phyloP scores from a whole-genome alignment of 2,113 vertebrate species.

The Notarius quadriscutis region DNA sequence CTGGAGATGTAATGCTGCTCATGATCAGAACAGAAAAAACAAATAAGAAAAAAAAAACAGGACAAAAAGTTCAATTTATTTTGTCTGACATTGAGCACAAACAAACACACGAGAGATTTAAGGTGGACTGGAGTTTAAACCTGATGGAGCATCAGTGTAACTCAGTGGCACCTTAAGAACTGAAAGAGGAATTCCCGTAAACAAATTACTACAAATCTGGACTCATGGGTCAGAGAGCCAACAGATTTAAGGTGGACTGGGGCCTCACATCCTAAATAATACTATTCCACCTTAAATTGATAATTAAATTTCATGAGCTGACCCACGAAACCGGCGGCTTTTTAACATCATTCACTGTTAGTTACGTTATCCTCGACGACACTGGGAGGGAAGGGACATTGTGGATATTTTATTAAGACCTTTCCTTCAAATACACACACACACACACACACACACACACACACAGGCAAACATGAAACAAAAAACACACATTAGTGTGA shows the following conservation, averaged over 20 bases:
- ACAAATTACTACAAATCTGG: neutral
- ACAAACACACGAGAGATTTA: neutral
- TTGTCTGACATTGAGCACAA: neutral
- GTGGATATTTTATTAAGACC: neutral
- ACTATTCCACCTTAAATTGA: neutral
- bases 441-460: neutral
- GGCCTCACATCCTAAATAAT: neutral
- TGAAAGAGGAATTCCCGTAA: neutral
- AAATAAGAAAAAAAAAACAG: slow-evolving; percentile 1
- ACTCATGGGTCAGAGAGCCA: neutral
- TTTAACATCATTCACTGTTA: neutral
- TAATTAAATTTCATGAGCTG: neutral
- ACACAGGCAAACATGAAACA: neutral
- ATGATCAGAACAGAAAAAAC: slow-evolving; percentile 1
- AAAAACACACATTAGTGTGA: neutral
- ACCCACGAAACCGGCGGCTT: neutral
- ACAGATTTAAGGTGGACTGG: neutral
- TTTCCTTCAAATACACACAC: neutral
- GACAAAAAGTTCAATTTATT: neutral
- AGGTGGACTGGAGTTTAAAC: slow-evolving; percentile 16
- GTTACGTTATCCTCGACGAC: neutral
- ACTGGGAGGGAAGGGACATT: neutral
- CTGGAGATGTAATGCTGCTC: neutral
- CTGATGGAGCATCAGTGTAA: neutral
- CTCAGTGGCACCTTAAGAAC: neutral